Percentiles rank a stretch among this genome's conserved stretches.
Conservation (phyloP, 2,113 vertebrate genomes). For the Phasianus colchicus region DNA sequence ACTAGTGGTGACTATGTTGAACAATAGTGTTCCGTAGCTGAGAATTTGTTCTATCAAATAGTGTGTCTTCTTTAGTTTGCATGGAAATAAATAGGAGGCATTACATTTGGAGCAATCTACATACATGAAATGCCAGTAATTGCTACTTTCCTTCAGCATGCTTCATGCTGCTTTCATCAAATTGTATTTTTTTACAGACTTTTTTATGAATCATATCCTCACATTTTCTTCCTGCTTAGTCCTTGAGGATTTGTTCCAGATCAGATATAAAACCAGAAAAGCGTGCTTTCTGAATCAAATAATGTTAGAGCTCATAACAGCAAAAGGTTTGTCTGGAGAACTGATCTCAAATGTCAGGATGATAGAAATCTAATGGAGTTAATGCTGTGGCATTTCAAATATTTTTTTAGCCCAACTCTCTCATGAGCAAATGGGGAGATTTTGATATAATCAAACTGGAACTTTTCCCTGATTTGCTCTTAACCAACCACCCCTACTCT, state of each 20-base stretch:
- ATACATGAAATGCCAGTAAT: not conserved
- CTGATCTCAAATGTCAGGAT: conserved; percentile 2
- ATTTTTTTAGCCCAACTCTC: not conserved
- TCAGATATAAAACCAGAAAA: conserved; percentile 26
- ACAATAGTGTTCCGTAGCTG: not conserved
- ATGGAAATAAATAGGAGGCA: not conserved
- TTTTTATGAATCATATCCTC: not conserved
- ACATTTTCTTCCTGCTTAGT: not conserved
- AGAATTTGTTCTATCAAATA: not conserved
- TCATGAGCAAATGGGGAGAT: not conserved
- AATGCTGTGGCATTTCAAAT: conserved; percentile 17
- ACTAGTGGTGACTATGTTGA: not conserved
- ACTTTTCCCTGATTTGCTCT: conserved; percentile 23
- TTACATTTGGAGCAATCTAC: not conserved
- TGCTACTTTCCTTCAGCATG: not conserved
- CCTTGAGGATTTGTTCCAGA: conserved; percentile 4
- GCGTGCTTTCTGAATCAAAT: not conserved
- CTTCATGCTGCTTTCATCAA: not conserved
- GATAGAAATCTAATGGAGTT: conserved; percentile 18
- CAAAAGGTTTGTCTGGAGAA: conserved; percentile 6
- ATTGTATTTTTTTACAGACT: not conserved
- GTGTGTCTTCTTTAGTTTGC: not conserved
- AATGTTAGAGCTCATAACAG: not conserved
- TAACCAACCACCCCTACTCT: not conserved
- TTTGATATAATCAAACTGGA: not conserved